A percentile compares a stretch with the other conserved stretches of the same genome.
Evolutionary conservation across 2,797 vertebrate species (phyloP).

Genomic region (Sitta carolinensis): DNA sequence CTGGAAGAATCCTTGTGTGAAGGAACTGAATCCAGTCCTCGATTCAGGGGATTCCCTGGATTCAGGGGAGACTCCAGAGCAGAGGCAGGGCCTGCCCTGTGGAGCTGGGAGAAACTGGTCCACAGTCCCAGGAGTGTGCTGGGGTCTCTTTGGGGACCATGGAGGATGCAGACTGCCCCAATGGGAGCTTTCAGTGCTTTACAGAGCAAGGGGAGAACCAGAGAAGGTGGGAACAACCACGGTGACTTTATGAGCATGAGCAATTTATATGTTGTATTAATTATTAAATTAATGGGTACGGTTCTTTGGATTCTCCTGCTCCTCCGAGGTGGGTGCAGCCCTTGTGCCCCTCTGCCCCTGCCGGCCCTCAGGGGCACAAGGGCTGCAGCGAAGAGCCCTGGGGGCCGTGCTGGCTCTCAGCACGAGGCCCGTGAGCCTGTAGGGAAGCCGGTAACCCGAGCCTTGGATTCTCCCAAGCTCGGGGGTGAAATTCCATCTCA

Average conservation of each 20-base stretch:
- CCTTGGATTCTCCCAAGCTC: neutral
- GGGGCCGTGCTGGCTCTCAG: neutral
- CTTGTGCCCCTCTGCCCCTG: neutral
- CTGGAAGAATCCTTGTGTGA: neutral
- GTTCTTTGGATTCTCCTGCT: neutral
- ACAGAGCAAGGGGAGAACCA: neutral
- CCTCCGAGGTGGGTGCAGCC: fast-evolving
- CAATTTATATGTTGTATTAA: neutral
- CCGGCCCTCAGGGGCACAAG: neutral
- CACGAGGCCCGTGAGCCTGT: neutral
- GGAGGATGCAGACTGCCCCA: neutral
- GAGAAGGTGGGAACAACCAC: neutral
- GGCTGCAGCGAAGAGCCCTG: neutral
- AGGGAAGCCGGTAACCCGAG: neutral
- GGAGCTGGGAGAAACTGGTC: neutral
- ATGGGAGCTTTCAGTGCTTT: neutral
- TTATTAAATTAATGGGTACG: neutral
- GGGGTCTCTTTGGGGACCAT: neutral
- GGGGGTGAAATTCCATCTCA: neutral
- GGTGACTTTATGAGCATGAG: neutral
- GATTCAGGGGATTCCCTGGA: neutral
- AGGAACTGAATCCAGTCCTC: neutral
- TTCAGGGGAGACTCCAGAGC: neutral
- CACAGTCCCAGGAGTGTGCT: neutral
- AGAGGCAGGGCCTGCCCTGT: neutral